phyloP scores from a whole-genome alignment of 1,140 invertebrate species.

The Philotrypesis tridentata region DNA sequence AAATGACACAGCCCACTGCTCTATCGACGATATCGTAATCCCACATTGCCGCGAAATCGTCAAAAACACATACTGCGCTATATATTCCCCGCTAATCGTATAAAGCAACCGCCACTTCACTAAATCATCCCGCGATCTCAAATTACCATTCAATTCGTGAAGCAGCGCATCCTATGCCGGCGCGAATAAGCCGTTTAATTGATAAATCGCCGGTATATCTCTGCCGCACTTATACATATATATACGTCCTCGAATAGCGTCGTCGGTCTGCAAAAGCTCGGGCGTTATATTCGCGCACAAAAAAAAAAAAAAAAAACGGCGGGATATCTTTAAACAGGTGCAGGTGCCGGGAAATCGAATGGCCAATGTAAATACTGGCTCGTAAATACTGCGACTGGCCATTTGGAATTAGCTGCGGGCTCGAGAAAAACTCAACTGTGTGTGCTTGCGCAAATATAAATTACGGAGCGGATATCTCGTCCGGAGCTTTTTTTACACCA shows the following conservation, averaged over 20 bases:
- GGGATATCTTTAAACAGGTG: not conserved
- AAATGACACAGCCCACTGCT: no score
- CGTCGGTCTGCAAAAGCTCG: not conserved
- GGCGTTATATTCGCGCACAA: not conserved
- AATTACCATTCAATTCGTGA: not conserved
- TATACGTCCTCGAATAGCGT: not conserved
- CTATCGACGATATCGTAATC: no score
- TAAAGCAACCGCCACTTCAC: not conserved
- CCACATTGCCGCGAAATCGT: no score
- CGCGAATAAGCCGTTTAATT: slow-evolving; percentile 1
- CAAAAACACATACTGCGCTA: no score
- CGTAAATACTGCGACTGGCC: not conserved
- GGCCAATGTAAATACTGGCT: slow-evolving; percentile 2
- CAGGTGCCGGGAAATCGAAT: not conserved
- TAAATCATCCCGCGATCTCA: not conserved
- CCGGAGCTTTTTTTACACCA: not conserved
- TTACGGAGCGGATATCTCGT: not conserved
- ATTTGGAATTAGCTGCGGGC: not conserved
- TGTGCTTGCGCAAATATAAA: not conserved
- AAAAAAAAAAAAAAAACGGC: not conserved
- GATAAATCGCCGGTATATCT: not conserved
- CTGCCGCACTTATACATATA: no score
- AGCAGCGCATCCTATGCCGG: not conserved
- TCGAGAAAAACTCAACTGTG: not conserved
- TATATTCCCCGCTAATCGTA: not conserved